Conservation (phyloP, 2,888 invertebrate species). For the Sarcophaga caerulescens region DNA sequence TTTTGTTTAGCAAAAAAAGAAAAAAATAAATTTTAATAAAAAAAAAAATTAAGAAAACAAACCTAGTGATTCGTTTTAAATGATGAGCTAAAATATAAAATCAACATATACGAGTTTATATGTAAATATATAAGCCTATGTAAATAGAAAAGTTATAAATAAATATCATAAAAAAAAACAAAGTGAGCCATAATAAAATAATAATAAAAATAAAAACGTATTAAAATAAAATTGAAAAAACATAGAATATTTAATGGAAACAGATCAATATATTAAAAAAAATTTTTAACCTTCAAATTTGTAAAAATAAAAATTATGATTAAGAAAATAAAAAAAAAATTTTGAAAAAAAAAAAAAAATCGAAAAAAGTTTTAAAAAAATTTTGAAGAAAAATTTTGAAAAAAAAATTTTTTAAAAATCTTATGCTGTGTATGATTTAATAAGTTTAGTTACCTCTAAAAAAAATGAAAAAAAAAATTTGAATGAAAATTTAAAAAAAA, state of each 20-base stretch:
- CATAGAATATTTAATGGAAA: background rate
- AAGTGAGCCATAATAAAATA: conserved; percentile 42
- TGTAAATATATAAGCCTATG: conserved; percentile 8
- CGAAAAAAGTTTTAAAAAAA: background rate
- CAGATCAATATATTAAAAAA: background rate
- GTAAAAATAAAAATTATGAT: background rate
- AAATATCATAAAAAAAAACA: background rate
- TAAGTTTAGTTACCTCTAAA: background rate
- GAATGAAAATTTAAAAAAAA: background rate
- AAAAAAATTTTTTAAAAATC: background rate
- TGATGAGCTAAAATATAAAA: conserved; percentile 56
- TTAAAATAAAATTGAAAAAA: conserved; percentile 21
- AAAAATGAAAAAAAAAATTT: conserved; percentile 4
- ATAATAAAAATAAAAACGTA: no score
- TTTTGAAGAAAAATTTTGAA: background rate
- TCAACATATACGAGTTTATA: conserved; percentile 42
- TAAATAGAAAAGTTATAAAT: conserved; percentile 41
- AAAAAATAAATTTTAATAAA: background rate
- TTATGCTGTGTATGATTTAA: conserved; percentile 13
- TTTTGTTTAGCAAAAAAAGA: conserved; percentile 8
- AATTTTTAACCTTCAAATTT: background rate
- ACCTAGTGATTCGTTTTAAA: conserved; percentile 42
- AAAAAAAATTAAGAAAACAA: conserved; percentile 22
- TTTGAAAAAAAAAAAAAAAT: background rate
- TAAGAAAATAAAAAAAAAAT: background rate